Conservation (phyloP, 1,140 invertebrate species). For the Alviniconcha marisindica region DNA sequence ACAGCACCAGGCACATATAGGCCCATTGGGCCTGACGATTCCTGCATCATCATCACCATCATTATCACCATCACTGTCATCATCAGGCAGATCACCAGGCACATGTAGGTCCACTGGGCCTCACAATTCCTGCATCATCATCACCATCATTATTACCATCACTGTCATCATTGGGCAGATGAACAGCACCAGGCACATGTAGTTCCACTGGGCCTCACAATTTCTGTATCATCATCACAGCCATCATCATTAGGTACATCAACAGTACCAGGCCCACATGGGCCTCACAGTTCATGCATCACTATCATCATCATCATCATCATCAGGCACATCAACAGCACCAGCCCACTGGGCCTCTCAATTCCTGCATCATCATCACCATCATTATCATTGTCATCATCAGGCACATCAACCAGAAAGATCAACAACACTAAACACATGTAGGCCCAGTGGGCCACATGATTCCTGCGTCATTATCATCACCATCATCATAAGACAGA, state of each 20-base stretch:
- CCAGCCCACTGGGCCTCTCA: constrained; percentile 39
- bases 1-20: constrained; percentile 35
- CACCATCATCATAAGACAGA: too few relatives aligned
- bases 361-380: not conserved
- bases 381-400: not conserved
- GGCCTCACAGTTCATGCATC: constrained; percentile 26
- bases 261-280: constrained; percentile 37
- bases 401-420: too few relatives aligned
- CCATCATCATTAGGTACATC: not conserved
- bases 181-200: constrained; percentile 36
- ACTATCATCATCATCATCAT: not conserved
- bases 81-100: too few relatives aligned
- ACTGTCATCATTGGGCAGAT: constrained; percentile 32
- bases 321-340: constrained; percentile 28
- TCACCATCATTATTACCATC: too few relatives aligned
- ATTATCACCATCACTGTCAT: not conserved
- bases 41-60: not conserved
- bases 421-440: too few relatives aligned
- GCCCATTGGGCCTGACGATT: constrained; percentile 33
- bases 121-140: too few relatives aligned
- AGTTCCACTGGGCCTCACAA: constrained; percentile 34
- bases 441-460: too few relatives aligned
- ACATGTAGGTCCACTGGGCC: too few relatives aligned
- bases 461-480: too few relatives aligned
- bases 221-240: not conserved